A percentile compares a stretch with the other conserved stretches of the same genome.
Evolutionary conservation across 2,113 vertebrate species (phyloP).

Genomic region (Brachionichthys hirsutus): DNA sequence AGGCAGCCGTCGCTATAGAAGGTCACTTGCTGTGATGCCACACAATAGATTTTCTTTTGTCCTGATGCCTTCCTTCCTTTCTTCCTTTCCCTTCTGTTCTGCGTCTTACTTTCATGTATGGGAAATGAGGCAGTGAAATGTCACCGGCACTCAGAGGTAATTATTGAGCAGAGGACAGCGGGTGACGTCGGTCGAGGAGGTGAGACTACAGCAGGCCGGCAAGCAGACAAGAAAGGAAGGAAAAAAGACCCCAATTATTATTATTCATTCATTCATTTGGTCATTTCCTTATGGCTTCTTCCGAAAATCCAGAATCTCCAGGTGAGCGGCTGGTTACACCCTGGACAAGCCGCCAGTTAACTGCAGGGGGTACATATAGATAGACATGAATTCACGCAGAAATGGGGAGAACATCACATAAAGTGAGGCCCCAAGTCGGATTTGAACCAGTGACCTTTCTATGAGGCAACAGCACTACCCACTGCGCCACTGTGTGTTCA

Average conservation of each 20-base stretch:
- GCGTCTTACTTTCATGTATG: conserved; percentile 43
- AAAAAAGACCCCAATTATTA: background rate
- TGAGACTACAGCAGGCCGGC: conserved; percentile 14
- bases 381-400: too few relatives aligned
- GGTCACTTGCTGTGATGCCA: conserved; percentile 64
- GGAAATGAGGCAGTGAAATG: conserved; percentile 53
- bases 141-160: conserved; percentile 50
- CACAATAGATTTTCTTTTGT: conserved; percentile 35
- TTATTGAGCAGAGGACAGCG: conserved; percentile 53
- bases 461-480: too few relatives aligned
- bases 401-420: too few relatives aligned
- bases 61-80: conserved; percentile 41
- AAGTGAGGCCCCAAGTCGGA: too few relatives aligned
- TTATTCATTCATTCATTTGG: background rate
- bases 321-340: too few relatives aligned
- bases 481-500: too few relatives aligned
- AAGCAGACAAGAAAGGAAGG: conserved; percentile 15
- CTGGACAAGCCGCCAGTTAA: too few relatives aligned
- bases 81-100: background rate
- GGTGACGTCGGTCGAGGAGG: conserved; percentile 23
- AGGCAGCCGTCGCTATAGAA: conserved; percentile 48
- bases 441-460: too few relatives aligned
- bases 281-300: too few relatives aligned
- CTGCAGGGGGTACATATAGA: too few relatives aligned
- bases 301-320: too few relatives aligned